These are phyloP conservation scores for Vanessa cardui DNA, from an alignment of 2,888 invertebrate species.

Conservation along the genomic window DNA sequence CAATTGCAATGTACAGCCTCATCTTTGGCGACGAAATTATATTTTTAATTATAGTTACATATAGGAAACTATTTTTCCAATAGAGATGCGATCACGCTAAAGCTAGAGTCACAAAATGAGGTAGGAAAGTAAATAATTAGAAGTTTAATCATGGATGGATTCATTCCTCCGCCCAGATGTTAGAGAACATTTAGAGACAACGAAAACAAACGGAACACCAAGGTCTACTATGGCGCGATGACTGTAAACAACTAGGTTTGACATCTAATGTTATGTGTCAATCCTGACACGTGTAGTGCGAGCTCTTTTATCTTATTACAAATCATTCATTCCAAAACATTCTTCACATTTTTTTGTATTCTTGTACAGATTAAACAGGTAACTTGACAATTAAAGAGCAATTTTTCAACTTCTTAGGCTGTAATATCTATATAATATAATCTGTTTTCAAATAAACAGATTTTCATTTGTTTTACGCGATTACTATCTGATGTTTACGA, in stretches of 20 bases:
- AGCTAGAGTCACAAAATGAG: slow-evolving; percentile 75
- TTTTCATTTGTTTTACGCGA: background rate
- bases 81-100: slow-evolving; percentile 59
- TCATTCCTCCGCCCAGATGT: slow-evolving; percentile 39
- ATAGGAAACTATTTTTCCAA: slow-evolving; percentile 43
- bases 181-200: slow-evolving; percentile 11
- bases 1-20: slow-evolving; percentile 64
- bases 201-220: background rate
- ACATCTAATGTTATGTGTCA: too few relatives aligned
- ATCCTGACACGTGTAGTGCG: too few relatives aligned
- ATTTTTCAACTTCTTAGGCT: background rate
- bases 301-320: too few relatives aligned
- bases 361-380: background rate
- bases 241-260: too few relatives aligned
- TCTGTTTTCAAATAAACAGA: too few relatives aligned
- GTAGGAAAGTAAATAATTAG: slow-evolving; percentile 73
- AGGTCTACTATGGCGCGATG: too few relatives aligned
- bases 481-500: slow-evolving; percentile 9
- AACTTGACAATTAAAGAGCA: background rate
- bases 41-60: slow-evolving; percentile 37
- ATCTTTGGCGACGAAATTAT: slow-evolving; percentile 70
- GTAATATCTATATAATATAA: too few relatives aligned
- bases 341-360: background rate
- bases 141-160: slow-evolving; percentile 61
- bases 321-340: background rate